Base-by-base conservation (phyloP, 1,140 invertebrate genomes). In the Conus betulinus region DNA sequence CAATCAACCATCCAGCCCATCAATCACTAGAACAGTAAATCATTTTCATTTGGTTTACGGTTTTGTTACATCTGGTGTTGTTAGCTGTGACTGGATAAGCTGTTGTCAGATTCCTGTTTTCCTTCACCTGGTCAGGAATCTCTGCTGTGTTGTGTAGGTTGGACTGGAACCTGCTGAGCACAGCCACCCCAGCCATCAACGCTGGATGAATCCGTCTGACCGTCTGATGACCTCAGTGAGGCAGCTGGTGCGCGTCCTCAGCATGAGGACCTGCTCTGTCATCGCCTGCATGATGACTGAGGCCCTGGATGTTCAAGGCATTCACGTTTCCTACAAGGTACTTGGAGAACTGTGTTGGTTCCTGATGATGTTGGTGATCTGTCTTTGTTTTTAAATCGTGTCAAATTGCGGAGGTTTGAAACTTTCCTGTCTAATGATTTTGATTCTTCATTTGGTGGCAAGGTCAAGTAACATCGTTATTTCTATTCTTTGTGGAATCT, bases 181-280 rank as follows among this genome's bases (percentile, higher is more conserved):
- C 98, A 8, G 98, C 98, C 11, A 98, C 98, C n/a, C 98, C 99
- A 0, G 98, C 98, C 0, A 99, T 99, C 88, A 99, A 99, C 94
- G 98, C 98, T 99, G 98, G 98, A 97, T 99, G 97, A 99, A 99
- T 96, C 98, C 98, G 0, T 97, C 97, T 93, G 98, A 99, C 95
- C 96, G 98, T 3, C 88, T 94, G 87, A 89, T 94, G 83, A 97
- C 98, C 60, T 96, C 97, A 87, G 97, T 98, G 67, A 90, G 90
- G 53, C 87, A 85, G 53, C 89, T 95, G 51, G 89, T 94, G 15
- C 84, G 90, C 71, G 91, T 90, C 13, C 89, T 93, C 95, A 97
- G 86, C 97, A 97, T 81, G 84, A 95, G 98, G 83, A 97, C 97
- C 51, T 98, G 92, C n/a, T 98, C 98, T 13, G 97, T 98, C 17